A percentile compares a stretch with the other conserved stretches of the same genome.
Evolutionary conservation across 92 coral and sea anemone genomes (phyloP).

Genomic region (Siderastrea siderea): DNA sequence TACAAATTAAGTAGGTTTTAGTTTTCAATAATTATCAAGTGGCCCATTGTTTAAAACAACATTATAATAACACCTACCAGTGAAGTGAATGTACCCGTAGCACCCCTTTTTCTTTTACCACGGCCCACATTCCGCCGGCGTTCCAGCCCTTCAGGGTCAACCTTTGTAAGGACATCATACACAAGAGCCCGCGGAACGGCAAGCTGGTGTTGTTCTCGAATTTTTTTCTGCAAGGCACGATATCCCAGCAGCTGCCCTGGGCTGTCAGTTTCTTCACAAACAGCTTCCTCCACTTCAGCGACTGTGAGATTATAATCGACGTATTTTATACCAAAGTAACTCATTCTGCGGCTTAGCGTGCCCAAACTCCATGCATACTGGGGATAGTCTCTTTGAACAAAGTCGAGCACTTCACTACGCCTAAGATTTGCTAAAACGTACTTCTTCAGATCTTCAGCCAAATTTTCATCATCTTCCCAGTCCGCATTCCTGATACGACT

Average conservation of each 20-base stretch:
- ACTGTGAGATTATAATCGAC: constrained; percentile 23
- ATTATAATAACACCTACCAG: not conserved
- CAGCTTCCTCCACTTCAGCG: constrained; percentile 31
- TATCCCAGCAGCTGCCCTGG: constrained; percentile 53
- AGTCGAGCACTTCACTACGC: constrained; percentile 31
- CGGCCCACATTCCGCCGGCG: not conserved
- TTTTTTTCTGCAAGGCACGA: constrained; percentile 37
- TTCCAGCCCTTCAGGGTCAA: constrained; percentile 1
- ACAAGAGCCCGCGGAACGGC: constrained; percentile 50
- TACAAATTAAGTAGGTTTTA: too few species aligned
- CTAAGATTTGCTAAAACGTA: constrained; percentile 29
- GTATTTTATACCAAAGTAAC: constrained; percentile 12
- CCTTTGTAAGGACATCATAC: constrained; percentile 45
- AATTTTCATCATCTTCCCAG: constrained; percentile 40
- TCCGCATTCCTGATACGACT: constrained; percentile 33
- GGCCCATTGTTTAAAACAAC: too few species aligned
- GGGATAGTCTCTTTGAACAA: constrained; percentile 1
- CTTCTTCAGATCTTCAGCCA: constrained; percentile 5
- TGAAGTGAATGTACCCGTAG: constrained; percentile 6
- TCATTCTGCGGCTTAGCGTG: not conserved
- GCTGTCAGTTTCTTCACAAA: constrained; percentile 15
- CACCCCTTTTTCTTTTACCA: not conserved
- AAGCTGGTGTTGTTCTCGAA: constrained; percentile 42
- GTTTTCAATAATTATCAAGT: too few species aligned
- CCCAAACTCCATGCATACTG: not conserved